Base-by-base conservation (phyloP, 2,888 invertebrate genomes). In the Prenolepis imparis region DNA sequence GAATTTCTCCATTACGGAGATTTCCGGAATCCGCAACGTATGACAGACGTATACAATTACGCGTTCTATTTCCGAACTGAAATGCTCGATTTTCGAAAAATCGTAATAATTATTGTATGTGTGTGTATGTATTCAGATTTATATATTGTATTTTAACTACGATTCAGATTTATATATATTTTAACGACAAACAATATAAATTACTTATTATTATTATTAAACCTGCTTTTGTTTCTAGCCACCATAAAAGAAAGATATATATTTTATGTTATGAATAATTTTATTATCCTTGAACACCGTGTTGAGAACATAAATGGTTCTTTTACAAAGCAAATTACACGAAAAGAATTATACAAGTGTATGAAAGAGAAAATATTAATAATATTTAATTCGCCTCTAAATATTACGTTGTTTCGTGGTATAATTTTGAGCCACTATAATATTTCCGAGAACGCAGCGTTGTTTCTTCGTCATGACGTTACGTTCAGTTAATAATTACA, bases 1-100 rank as follows among this genome's bases (percentile, higher is more conserved):
- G 48, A 61, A 72, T 72, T 72, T 70, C 44, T 39, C 21, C 44
- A 44, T 59, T 61, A 59, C 12, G 8, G 24, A 59, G 18, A 36
- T 78, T 78, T 48, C 59, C 44, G 8, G 70, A 24, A 70, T 21
- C 44, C 24, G 32, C n/a, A 24, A 66, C 36, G 32, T 11, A 44
- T 24, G 39, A 57, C n/a, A 41, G 21, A 59, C 18, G 12, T 59
- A 24, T 36, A 70, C n/a, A 18, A 70, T 70, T 78, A 48, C 44
- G 18, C 4, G 41, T 24, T 70, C 32, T 72, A 32, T 78, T 44
- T 41, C 21, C 32, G 18, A 36, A 15, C 5, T 8, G 8, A 70
- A 70, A 55, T 3, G 1, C 5, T 15, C 39, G 28, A 39, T 66
- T 75, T 75, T 21, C 28, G 28, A 3, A 32, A 32, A 52, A 64